Conservation (phyloP, 2,888 invertebrate genomes). For the Neocrepidodera transversa region DNA sequence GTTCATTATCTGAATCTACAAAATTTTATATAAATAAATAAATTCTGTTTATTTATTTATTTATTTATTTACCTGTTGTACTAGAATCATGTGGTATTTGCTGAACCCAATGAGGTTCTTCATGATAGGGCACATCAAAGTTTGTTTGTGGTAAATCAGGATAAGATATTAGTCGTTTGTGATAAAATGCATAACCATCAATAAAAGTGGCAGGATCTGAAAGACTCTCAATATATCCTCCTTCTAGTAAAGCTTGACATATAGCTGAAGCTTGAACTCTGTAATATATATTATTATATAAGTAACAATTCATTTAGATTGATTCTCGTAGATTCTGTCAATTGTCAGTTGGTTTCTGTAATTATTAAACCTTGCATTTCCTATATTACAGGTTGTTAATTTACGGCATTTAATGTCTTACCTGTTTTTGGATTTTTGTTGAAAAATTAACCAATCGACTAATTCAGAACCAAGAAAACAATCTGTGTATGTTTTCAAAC, state of each 20-base stretch:
- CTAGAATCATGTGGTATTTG: conserved; percentile 54
- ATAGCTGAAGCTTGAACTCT: conserved; percentile 79
- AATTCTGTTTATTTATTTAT: too few relatives aligned
- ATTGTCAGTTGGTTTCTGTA: too few relatives aligned
- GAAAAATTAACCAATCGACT: conserved; percentile 83
- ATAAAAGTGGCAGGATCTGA: conserved; percentile 64
- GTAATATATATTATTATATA: too few relatives aligned
- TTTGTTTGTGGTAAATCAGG: conserved; percentile 48
- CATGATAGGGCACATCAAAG: conserved; percentile 58
- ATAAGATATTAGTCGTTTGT: conserved; percentile 57
- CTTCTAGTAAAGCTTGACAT: conserved; percentile 79
- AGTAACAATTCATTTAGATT: too few relatives aligned
- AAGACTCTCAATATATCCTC: conserved; percentile 75
- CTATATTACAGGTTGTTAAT: too few relatives aligned
- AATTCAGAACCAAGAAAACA: conserved; percentile 83
- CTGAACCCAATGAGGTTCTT: conserved; percentile 70
- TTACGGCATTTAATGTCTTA: too few relatives aligned
- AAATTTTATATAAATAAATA: too few relatives aligned
- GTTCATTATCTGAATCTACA: conserved; percentile 61
- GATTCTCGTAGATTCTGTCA: too few relatives aligned
- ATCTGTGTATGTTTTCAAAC: conserved; percentile 74
- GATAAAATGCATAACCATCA: conserved; percentile 62
- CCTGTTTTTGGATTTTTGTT: conserved; percentile 79
- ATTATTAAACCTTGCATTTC: too few relatives aligned
- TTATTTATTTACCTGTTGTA: conserved; percentile 51